phyloP scores from a whole-genome alignment of 2,888 invertebrate genomes.

The Brachyptera risi region DNA sequence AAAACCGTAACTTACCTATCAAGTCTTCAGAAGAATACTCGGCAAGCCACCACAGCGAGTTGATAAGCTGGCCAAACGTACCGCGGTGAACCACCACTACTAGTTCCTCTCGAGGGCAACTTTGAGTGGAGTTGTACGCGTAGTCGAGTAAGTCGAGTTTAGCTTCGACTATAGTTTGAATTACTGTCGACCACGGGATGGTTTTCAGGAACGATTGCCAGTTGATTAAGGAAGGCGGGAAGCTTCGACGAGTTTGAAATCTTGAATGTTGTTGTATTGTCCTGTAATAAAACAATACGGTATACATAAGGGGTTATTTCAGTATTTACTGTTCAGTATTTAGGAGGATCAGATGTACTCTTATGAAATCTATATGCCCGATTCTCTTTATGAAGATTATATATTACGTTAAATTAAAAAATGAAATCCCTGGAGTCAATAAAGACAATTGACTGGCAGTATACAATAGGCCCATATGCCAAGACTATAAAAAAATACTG shows the following conservation, averaged over 20 bases:
- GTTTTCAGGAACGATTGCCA: constrained; percentile 11
- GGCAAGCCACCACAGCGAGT: neutral
- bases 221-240: neutral
- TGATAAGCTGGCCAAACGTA: neutral
- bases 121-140: neutral
- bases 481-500: too few species aligned
- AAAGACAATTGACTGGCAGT: too few species aligned
- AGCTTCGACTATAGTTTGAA: constrained; percentile 6
- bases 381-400: too few species aligned
- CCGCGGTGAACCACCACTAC: neutral
- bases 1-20: too few species aligned
- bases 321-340: too few species aligned
- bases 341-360: too few species aligned
- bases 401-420: too few species aligned
- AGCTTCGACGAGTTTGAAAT: neutral
- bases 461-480: too few species aligned
- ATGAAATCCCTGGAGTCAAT: too few species aligned
- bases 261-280: neutral
- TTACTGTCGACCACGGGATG: neutral
- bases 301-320: neutral
- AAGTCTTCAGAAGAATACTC: too few species aligned
- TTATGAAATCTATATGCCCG: too few species aligned
- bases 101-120: neutral
- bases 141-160: neutral
- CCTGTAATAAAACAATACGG: neutral